phyloP scores from a whole-genome alignment of 2,888 invertebrate species.

The Chalcosyrphus nemorum region DNA sequence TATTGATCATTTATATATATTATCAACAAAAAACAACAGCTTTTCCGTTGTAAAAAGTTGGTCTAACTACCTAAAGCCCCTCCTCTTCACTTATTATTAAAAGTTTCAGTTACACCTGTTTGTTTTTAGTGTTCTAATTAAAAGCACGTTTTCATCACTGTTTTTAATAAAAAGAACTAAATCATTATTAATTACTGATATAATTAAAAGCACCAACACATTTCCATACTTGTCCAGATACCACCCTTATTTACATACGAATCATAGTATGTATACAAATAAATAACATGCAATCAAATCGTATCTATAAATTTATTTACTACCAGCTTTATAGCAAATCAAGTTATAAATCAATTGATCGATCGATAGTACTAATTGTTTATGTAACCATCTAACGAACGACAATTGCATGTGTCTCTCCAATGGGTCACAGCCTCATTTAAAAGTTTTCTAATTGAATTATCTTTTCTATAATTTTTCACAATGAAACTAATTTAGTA shows the following conservation, averaged over 20 bases:
- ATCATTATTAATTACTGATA: neutral
- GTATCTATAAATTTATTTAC: neutral
- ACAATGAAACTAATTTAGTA: constrained; percentile 45
- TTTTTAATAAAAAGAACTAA: no score
- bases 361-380: neutral
- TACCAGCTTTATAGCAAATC: neutral
- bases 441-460: constrained; percentile 43
- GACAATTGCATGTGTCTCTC: neutral
- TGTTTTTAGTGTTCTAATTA: no score
- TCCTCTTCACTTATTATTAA: no score
- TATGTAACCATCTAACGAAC: neutral
- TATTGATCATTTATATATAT: no score
- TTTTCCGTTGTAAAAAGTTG: no score
- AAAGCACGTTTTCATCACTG: no score
- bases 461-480: constrained; percentile 30
- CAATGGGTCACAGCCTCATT: constrained; percentile 40
- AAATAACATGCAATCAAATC: neutral
- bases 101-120: neutral
- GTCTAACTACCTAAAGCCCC: no score
- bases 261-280: neutral
- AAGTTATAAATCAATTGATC: constrained; percentile 15
- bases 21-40: no score
- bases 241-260: neutral
- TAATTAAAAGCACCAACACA: neutral
- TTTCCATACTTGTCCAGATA: neutral